Base-by-base conservation (phyloP, 2,113 vertebrate genomes). In the Oryzias curvinotus region DNA sequence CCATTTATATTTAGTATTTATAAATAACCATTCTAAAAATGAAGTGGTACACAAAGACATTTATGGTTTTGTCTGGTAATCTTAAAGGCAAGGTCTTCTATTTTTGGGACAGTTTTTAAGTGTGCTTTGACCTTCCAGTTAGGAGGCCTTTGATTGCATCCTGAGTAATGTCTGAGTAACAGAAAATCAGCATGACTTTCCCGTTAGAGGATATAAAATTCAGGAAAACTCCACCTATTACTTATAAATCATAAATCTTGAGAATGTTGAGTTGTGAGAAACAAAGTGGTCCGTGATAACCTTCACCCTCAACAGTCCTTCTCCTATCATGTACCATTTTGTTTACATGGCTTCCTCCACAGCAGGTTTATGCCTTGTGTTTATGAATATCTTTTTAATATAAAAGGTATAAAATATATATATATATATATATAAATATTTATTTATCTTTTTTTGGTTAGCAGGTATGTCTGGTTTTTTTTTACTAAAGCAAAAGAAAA, bases 171-270 rank as follows among this genome's bases (percentile, higher is more conserved):
- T 47, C 49, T 71, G 76, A 71, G 41, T 70, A 60, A 66, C 18
- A 77, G 65, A 63, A 56, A 82, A 69, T 81, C 55, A 73, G 51
- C 14, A 15, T 21, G 19, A 44, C 59, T 73, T 79, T 81, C 62
- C 75, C 15, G 52, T 68, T 53, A 65, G 71, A 10, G 58, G 71
- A 80, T 83, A 88, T 87, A 85, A 28, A 73, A 41, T 62, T 62
- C 75, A 75, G 80, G 79, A 84, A 86, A 68, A 75, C 70, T 57
- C 78, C 73, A 81, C 76, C 79, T 85, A 73, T 66, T 65, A 26
- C 63, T 84, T 76, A 76, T 70, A 79, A 55, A 79, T 72, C 69
- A 78, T 71, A 66, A 84, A 80, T 56, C 12, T 47, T 57, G 63
- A 77, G 80, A 85, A 65, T 70, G 49, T 53, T 65, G 48, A 65